Evolutionary conservation across 2,888 invertebrate genomes (phyloP), one percentile per base, ranked within the genome.

Genomic region (Pristionchus exspectatus): DNA sequence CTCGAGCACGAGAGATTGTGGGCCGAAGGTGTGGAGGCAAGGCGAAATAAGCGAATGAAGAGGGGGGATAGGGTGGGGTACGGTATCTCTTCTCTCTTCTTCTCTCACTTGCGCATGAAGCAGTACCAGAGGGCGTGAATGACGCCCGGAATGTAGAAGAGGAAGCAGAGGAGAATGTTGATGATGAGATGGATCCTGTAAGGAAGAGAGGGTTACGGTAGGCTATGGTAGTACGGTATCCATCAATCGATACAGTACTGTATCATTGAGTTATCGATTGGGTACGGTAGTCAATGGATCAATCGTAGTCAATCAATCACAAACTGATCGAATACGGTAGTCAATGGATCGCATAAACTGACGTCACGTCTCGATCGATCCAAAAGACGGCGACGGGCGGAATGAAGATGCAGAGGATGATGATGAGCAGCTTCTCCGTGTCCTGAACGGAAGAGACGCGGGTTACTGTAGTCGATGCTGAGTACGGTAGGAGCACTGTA

Each of bases 121-220:
- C 90, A 90, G 24, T 88, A 81, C 81, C 88, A 90, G 54, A 88
- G 69, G 3, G 90, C 90, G 30, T 90, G 90, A 38, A 90, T 77
- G 69, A 88, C 2, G 14, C 86, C 88, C 18, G 90, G 90, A 66
- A 89, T 9, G 4, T n/a, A 24, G 72, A 90, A 86, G 83, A 90
- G 44, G 59, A 21, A 63, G 66, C 87, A 90, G 85, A 90, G 89
- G 2, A 83, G 24, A 38, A 89, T 38, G 63, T 84, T 89, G 74
- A 89, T 81, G 50, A 84, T 63, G 33, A 89, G 66, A n/a, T 88
- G 85, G 30, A 72, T 59, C 14, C 27, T 63, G 89, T 74, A 85
- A 33, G 44, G 72, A 27, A n/a, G 66, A 27, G n/a, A 21, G 21
- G 63, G 63, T 66, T 66, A 66, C 66, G 66, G 66, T 66, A 66